Conservation (phyloP, 2,888 invertebrate genomes). For the Eurytoma californica region DNA sequence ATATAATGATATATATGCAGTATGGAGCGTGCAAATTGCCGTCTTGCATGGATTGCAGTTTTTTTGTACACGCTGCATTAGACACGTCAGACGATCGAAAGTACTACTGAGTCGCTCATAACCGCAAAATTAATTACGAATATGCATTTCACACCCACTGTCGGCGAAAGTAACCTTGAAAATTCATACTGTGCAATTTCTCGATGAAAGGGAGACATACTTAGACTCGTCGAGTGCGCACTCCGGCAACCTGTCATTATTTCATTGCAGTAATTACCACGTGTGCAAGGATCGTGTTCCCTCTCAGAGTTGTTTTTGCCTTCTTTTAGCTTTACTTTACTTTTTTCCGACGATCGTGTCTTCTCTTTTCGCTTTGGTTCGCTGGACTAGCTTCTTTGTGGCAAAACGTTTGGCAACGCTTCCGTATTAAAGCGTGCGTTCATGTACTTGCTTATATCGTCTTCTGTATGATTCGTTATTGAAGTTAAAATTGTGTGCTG, state of each 20-base stretch:
- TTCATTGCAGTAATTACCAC: constrained; percentile 48
- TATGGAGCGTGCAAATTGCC: no score
- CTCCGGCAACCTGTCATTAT: constrained; percentile 54
- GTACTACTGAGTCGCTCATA: no score
- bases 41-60: no score
- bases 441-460: background rate
- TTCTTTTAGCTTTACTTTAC: background rate
- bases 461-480: background rate
- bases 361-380: background rate
- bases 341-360: background rate
- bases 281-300: background rate
- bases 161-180: constrained; percentile 16
- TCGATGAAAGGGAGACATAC: background rate
- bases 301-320: background rate
- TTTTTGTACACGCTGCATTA: no score
- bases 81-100: no score
- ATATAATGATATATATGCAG: no score
- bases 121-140: constrained; percentile 20
- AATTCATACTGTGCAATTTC: background rate
- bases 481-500: background rate
- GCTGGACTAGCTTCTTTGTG: constrained; percentile 6
- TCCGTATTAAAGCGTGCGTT: background rate
- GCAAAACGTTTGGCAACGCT: constrained; percentile 13
- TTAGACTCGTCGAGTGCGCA: constrained; percentile 6
- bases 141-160: constrained; percentile 18